Evolutionary conservation across 2,113 vertebrate species (phyloP), one percentile per base, ranked within the genome.

Genomic region (Uria lomvia): DNA sequence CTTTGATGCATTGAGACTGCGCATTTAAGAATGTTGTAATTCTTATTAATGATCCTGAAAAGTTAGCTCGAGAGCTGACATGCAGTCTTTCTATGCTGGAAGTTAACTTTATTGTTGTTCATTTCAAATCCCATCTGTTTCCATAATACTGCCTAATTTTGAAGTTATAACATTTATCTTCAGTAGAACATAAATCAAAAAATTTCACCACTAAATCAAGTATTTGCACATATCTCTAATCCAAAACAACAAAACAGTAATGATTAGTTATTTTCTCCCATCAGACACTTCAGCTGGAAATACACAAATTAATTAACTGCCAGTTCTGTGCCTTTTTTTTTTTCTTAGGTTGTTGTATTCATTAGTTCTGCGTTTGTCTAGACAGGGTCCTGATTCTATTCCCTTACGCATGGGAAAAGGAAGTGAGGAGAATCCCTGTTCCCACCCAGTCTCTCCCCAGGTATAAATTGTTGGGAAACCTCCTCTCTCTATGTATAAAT

Each of bases 41-140:
- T 97, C 91, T 95, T 96, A 96, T 94, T 92, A 92, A 97, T 74
- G 84, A 88, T 77, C 45, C 30, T 85, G 80, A 87, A 82, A 94
- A 95, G 66, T 96, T 96, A 93, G 73, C 70, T 89, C 59, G 81
- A 94, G 79, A 96, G 86, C 66, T 83, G 38, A 83, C 91, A 93
- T 70, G 83, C 74, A 96, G 92, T 67, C 90, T 93, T 96, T 95
- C 94, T 82, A 73, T 94, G 92, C 73, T 95, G 96, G 90, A 97
- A 95, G 83, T 96, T 95, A 95, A 93, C 80, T 97, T 96, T 96
- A 96, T 96, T 97, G 94, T 89, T 96, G 85, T 80, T 97, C 88
- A 97, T 98, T 97, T 97, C 74, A 95, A 94, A 94, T 81, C 87
- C 96, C 97, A 96, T 98, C 97, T 97, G 96, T 95, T 98, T 97